These are phyloP conservation scores for Carlito syrichta DNA, from an alignment of 2,113 vertebrate species.

Conservation along the genomic window DNA sequence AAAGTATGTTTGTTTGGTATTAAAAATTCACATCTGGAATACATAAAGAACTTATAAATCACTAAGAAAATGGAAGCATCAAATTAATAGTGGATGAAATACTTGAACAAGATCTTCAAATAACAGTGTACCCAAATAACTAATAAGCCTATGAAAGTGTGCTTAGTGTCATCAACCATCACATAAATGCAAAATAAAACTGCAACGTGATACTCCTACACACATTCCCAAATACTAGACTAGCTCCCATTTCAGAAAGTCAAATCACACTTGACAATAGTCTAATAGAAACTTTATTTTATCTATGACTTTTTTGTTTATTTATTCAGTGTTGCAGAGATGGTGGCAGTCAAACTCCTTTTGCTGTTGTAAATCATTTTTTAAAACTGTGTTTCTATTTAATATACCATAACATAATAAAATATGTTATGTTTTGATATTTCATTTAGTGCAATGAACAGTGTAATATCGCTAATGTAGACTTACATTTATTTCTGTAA, in stretches of 20 bases:
- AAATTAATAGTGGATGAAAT: neutral
- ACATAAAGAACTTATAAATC: neutral
- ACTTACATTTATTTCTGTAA: neutral
- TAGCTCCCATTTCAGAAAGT: neutral
- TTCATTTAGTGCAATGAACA: neutral
- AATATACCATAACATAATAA: neutral
- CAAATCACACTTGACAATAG: neutral
- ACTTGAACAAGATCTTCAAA: neutral
- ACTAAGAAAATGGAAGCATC: neutral
- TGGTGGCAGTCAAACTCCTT: neutral
- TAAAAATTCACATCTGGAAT: neutral
- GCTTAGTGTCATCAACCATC: neutral
- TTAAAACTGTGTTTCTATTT: neutral
- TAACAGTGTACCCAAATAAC: neutral
- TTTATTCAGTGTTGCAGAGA: neutral
- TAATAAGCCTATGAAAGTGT: neutral
- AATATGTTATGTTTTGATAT: neutral
- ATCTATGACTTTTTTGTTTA: neutral
- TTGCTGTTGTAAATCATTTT: neutral
- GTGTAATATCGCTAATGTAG: neutral
- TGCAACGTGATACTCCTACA: no score
- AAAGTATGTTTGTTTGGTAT: neutral
- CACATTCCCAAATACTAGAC: neutral
- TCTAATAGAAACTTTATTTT: neutral
- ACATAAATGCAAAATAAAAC: neutral